phyloP scores from a whole-genome alignment of 1,140 invertebrate genomes.

The Bombus superbus region DNA sequence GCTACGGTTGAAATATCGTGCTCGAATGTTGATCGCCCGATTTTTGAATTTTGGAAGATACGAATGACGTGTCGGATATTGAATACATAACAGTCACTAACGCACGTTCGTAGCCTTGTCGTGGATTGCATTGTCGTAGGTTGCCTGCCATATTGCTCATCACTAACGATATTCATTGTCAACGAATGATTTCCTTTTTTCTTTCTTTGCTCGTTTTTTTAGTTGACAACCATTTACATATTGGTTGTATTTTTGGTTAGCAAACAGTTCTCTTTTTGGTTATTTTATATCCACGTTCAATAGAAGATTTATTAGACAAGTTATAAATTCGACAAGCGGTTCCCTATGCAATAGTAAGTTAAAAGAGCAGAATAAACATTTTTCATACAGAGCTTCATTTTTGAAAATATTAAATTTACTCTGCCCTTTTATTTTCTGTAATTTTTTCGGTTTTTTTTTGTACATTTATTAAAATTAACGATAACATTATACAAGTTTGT shows the following conservation, averaged over 20 bases:
- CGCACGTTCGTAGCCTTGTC: constrained; percentile 30
- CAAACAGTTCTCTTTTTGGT: no score
- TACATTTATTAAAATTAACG: not conserved
- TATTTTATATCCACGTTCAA: no score
- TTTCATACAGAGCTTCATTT: not conserved
- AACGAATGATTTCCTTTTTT: constrained; percentile 23
- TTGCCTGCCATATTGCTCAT: constrained; percentile 46
- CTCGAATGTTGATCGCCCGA: constrained; percentile 32
- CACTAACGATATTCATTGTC: constrained; percentile 53
- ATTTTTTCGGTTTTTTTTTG: rapidly evolving
- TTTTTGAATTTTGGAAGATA: constrained; percentile 3
- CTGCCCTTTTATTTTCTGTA: not conserved
- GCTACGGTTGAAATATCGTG: constrained; percentile 23
- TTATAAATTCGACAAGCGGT: not conserved
- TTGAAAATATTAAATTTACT: not conserved
- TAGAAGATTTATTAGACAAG: not conserved
- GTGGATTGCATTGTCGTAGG: constrained; percentile 46
- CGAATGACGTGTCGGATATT: constrained; percentile 5
- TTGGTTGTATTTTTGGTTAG: not conserved
- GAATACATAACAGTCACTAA: constrained; percentile 52
- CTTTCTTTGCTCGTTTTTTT: not conserved
- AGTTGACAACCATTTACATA: not conserved
- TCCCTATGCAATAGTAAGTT: not conserved
- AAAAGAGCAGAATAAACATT: not conserved
- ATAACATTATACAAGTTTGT: no score